These are phyloP conservation scores for Xestia sexstrigata DNA, from an alignment of 2,888 invertebrate genomes.

Conservation along the genomic window DNA sequence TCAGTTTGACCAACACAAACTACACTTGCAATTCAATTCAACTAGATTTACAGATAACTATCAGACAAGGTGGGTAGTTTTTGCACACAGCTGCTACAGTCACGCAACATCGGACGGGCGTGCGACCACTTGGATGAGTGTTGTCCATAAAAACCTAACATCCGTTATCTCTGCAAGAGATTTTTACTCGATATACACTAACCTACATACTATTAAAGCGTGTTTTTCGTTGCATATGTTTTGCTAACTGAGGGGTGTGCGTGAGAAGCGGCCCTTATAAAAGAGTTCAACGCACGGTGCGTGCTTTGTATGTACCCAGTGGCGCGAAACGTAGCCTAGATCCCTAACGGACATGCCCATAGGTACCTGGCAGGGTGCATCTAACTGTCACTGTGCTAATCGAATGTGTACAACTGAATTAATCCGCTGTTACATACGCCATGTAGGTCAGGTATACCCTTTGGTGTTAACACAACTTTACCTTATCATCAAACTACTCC, in stretches of 20 bases:
- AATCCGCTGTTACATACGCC: constrained; percentile 13
- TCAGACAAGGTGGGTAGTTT: constrained; percentile 66
- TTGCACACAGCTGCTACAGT: constrained; percentile 71
- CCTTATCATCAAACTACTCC: neutral
- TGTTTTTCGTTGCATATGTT: constrained; percentile 70
- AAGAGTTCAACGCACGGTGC: constrained; percentile 90
- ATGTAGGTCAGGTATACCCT: constrained; percentile 26
- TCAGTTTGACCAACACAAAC: constrained; percentile 16
- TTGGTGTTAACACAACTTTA: neutral
- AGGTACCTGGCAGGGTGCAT: constrained; percentile 46
- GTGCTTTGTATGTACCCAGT: constrained; percentile 82
- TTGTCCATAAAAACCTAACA: constrained; percentile 77
- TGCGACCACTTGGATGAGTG: constrained; percentile 73
- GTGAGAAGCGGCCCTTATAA: constrained; percentile 86
- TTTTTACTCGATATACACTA: constrained; percentile 75
- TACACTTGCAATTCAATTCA: constrained; percentile 32
- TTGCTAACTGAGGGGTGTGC: constrained; percentile 71
- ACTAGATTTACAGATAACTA: constrained; percentile 43
- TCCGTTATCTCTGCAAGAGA: constrained; percentile 75
- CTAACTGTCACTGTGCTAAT: constrained; percentile 49
- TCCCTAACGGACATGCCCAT: constrained; percentile 72
- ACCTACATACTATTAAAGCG: constrained; percentile 73
- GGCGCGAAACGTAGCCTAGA: constrained; percentile 80
- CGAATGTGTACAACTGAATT: constrained; percentile 23
- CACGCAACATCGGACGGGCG: constrained; percentile 78